A percentile compares a stretch with the other conserved stretches of the same genome.
phyloP scores from a whole-genome alignment of 2,888 invertebrate species.

The Hylaea fasciaria region DNA sequence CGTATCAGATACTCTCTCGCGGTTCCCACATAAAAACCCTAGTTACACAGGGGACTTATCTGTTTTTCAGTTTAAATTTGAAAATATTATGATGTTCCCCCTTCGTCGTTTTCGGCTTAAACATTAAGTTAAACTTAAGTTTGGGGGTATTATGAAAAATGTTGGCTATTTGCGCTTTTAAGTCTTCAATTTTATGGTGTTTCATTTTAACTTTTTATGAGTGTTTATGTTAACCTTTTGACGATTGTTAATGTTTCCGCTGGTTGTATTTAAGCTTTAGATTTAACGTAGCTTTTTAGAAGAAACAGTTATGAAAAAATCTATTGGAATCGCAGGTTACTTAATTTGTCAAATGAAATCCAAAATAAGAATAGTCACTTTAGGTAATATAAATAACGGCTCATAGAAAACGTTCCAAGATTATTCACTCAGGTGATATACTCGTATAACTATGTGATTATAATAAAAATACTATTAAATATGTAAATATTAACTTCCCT shows the following conservation, averaged over 20 bases:
- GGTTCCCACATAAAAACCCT: conserved; percentile 51
- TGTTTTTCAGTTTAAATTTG: conserved; percentile 29
- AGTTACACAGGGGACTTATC: conserved; percentile 23
- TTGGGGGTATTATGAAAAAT: background rate
- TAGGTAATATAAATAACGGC: too few species aligned
- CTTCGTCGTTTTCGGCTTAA: background rate
- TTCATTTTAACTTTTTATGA: conserved; percentile 1
- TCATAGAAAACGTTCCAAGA: too few species aligned
- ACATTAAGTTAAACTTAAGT: background rate
- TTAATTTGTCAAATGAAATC: too few species aligned
- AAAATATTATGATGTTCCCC: conserved; percentile 24
- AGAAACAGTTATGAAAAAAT: too few species aligned
- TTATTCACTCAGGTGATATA: too few species aligned
- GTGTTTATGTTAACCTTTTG: background rate
- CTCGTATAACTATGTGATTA: too few species aligned
- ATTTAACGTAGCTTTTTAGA: too few species aligned
- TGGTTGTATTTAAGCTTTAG: too few species aligned
- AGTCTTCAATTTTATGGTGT: background rate
- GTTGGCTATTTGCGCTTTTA: conserved; percentile 1
- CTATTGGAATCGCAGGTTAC: too few species aligned
- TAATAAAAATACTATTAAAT: too few species aligned
- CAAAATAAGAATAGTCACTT: too few species aligned
- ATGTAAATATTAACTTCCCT: too few species aligned
- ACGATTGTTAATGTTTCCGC: background rate
- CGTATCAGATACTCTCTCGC: conserved; percentile 56